Evolutionary conservation across 2,888 invertebrate genomes (phyloP), one percentile per base, ranked within the genome.

Genomic region (Bellardia bayeri): DNA sequence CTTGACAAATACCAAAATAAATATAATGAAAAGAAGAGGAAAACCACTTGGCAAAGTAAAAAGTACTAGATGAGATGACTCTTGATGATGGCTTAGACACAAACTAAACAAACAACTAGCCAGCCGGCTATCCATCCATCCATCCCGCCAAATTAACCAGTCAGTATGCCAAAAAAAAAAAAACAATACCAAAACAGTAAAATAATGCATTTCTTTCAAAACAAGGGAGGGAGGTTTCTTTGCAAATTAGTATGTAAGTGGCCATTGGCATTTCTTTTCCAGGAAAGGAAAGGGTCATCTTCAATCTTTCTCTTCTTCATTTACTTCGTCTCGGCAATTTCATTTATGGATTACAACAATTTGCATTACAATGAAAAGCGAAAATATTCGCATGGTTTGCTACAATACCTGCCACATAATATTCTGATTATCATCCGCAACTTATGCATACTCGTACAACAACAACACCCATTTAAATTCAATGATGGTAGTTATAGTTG

Each of bases 1-100:
- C 87, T 87, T 87, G 84, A 87, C 81, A 87, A 87, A 87, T 87
- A 87, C 84, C 79, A 86, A 84, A 75, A 66, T 71, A 68, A 63
- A 63, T 71, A 80, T 63, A 81, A 72, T 75, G 76, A 81, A 84
- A 79, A 85, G 81, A 76, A 81, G 85, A 81, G 75, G 85, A 87
- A 84, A 81, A 87, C 63, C 78, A 87, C 81, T 61, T 84, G 64
- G 66, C 66, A 68, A 72, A 78, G 40, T 45, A 76, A 58, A 30
- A 58, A 75, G 68, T 82, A 68, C 58, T 68, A 68, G 74, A 80
- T 71, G 71, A 80, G 83, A 87, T 85, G 80, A 66, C 75, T 87
- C 72, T 72, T 82, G 85, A 63, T 69, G 82, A 76, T 78, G 68
- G 68, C 72, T 78, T 74, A 82, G 80, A 75, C 42, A 85, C 30